Evolutionary conservation across 2,888 invertebrate species (phyloP).

Genomic region (Tipula lateralis): DNA sequence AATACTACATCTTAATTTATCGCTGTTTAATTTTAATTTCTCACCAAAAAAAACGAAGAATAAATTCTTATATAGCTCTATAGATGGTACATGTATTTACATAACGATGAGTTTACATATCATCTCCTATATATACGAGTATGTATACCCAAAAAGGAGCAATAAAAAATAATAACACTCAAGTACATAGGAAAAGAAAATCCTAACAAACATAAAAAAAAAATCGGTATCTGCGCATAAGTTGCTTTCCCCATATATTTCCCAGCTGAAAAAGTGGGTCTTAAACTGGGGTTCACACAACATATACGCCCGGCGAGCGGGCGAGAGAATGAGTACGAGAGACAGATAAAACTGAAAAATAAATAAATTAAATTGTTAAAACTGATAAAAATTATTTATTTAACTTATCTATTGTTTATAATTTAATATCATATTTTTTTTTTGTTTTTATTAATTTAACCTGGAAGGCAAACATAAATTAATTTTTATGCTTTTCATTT

Average conservation of each 20-base stretch:
- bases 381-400: constrained; percentile 7
- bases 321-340: not conserved
- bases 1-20: constrained; percentile 24
- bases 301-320: not conserved
- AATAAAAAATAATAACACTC: not conserved
- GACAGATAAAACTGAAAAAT: not conserved
- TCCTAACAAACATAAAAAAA: not conserved
- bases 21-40: constrained; percentile 24
- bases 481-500: not conserved
- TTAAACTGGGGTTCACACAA: not conserved
- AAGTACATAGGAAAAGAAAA: not conserved
- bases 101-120: not conserved
- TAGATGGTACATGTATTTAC: not conserved
- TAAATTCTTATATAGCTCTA: not conserved
- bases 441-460: not conserved
- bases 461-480: constrained; percentile 4
- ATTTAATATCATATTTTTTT: not conserved
- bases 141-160: not conserved
- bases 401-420: constrained; percentile 24
- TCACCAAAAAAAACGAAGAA: not conserved
- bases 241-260: not conserved
- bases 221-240: not conserved
- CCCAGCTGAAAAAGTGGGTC: not conserved
- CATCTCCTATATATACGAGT: not conserved
- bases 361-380: constrained; percentile 19